Evolutionary conservation across 2,888 invertebrate genomes (phyloP).

Genomic region (Atethmia centrago): DNA sequence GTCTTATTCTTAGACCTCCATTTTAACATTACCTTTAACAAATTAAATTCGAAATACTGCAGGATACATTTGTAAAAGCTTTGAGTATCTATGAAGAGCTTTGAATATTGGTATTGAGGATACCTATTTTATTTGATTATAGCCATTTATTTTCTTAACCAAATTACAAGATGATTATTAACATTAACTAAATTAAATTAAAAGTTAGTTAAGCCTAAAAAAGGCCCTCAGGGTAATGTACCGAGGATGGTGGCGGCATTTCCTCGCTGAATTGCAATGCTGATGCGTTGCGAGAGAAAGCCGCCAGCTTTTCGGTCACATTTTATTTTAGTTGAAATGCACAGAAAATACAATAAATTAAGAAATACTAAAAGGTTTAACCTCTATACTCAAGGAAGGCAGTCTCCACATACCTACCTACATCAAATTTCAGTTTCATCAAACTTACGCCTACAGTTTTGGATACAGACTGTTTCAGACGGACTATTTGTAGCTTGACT

Average conservation of each 20-base stretch:
- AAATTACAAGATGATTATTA: no score
- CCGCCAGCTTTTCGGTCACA: no score
- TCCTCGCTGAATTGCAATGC: no score
- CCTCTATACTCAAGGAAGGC: neutral
- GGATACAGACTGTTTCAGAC: neutral
- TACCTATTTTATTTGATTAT: no score
- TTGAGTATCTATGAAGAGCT: neutral
- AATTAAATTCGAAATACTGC: neutral
- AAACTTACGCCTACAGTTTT: conserved; percentile 10
- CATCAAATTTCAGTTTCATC: neutral
- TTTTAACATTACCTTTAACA: no score
- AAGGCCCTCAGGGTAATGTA: no score
- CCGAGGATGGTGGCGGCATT: no score
- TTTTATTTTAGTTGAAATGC: neutral
- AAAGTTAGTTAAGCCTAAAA: no score
- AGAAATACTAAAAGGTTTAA: neutral
- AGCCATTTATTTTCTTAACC: no score
- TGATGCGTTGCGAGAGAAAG: no score
- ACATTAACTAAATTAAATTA: no score
- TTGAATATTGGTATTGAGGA: neutral
- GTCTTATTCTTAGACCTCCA: neutral
- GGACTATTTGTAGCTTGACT: conserved; percentile 11
- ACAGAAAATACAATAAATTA: neutral
- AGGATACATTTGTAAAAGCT: no score
- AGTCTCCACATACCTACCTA: neutral